These are phyloP conservation scores for Pseudobourletiella spinata DNA, from an alignment of 1,140 invertebrate species.

Conservation along the genomic window DNA sequence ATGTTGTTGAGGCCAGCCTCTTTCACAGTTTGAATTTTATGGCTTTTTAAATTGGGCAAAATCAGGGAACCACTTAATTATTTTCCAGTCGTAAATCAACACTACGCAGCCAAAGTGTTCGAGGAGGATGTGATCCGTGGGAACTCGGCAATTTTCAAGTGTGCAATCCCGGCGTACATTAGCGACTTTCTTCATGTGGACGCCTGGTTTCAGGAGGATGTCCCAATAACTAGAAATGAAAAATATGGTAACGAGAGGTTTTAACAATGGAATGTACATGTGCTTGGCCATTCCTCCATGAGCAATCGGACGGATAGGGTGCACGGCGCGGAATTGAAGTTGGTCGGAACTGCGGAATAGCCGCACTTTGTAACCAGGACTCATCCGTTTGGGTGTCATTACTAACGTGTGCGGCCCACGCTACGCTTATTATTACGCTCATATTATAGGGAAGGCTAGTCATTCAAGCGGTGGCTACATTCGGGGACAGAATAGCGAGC, in stretches of 20 bases:
- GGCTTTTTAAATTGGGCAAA: too few relatives aligned
- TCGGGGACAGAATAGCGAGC: background rate
- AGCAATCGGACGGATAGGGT: constrained; percentile 17
- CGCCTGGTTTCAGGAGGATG: constrained; percentile 72
- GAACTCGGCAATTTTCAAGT: constrained; percentile 86
- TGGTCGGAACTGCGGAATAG: too few relatives aligned
- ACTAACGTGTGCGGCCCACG: too few relatives aligned
- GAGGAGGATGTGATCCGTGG: constrained; percentile 89
- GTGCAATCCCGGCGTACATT: constrained; percentile 75
- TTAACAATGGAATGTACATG: background rate
- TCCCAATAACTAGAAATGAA: constrained; percentile 42
- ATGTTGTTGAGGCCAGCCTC: too few relatives aligned
- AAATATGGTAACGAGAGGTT: constrained; percentile 23
- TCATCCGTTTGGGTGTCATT: too few relatives aligned
- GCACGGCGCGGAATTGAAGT: too few relatives aligned
- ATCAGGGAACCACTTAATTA: too few relatives aligned
- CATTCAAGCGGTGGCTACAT: background rate
- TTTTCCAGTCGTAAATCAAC: constrained; percentile 70
- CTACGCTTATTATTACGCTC: too few relatives aligned
- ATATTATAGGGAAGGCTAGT: background rate
- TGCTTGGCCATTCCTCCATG: too few relatives aligned
- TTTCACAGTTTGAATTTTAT: too few relatives aligned
- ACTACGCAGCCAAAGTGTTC: constrained; percentile 80
- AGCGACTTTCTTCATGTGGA: constrained; percentile 69
- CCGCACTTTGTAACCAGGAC: too few relatives aligned